Evolutionary conservation across 2,888 invertebrate species (phyloP).

Genomic region (Pseudoips prasinana): DNA sequence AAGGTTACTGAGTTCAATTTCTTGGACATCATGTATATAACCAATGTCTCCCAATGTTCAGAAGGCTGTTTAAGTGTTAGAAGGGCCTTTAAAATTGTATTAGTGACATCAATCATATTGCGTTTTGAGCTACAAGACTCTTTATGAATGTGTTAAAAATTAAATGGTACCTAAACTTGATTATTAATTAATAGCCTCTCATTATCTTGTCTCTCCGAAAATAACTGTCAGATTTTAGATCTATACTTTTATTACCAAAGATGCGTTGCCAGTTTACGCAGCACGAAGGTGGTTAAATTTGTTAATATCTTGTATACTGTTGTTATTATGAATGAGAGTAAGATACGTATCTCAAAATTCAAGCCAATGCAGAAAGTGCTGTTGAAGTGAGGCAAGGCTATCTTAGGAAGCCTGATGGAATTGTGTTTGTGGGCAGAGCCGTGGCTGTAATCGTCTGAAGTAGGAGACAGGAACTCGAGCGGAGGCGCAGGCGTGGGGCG

Average conservation of each 20-base stretch:
- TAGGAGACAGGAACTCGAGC: neutral
- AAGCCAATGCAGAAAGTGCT: slow-evolving; percentile 1
- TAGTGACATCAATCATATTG: slow-evolving; percentile 15
- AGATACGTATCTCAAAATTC: slow-evolving; percentile 3
- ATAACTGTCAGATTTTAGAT: slow-evolving; percentile 17
- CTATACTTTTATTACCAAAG: slow-evolving; percentile 15
- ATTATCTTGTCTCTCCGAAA: slow-evolving; percentile 21
- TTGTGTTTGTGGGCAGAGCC: neutral
- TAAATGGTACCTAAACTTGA: slow-evolving; percentile 26
- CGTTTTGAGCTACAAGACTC: slow-evolving; percentile 16
- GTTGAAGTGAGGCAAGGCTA: neutral
- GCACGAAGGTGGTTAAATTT: slow-evolving; percentile 5
- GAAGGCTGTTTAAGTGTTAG: slow-evolving; percentile 10
- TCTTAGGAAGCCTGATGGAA: slow-evolving; percentile 1
- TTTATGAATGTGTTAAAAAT: slow-evolving; percentile 12
- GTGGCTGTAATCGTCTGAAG: neutral
- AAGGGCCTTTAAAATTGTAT: slow-evolving; percentile 22
- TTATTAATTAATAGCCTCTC: slow-evolving; percentile 22
- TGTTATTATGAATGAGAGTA: slow-evolving; percentile 1
- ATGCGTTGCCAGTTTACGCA: slow-evolving; percentile 15
- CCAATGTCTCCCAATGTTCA: slow-evolving; percentile 20
- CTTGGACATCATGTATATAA: slow-evolving; percentile 20
- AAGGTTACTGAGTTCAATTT: slow-evolving; percentile 18
- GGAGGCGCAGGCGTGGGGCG: neutral
- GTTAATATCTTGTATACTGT: neutral